These are phyloP conservation scores for Tinea trinotella DNA, from an alignment of 2,888 invertebrate genomes.

Conservation along the genomic window DNA sequence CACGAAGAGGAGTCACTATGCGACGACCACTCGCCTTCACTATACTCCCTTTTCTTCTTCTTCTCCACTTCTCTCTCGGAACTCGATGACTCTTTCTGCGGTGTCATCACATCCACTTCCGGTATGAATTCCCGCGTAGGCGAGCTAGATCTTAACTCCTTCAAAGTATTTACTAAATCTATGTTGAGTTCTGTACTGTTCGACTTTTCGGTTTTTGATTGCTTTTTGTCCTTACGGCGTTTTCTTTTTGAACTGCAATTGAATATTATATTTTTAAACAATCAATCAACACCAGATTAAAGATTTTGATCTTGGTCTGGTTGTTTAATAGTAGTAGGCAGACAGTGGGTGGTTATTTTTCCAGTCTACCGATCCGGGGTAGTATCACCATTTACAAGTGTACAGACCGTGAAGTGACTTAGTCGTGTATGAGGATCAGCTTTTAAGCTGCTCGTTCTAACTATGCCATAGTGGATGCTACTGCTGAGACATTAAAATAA, in stretches of 20 bases:
- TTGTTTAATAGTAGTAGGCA: too few species aligned
- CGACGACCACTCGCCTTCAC: constrained; percentile 65
- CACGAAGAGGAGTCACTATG: constrained; percentile 50
- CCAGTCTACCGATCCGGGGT: too few species aligned
- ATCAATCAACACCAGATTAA: too few species aligned
- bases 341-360: too few species aligned
- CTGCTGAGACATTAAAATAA: too few species aligned
- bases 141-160: constrained; percentile 46
- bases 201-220: constrained; percentile 22
- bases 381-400: too few species aligned
- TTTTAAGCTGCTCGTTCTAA: too few species aligned
- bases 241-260: constrained; percentile 48
- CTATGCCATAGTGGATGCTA: too few species aligned
- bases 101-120: constrained; percentile 22
- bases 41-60: constrained; percentile 38
- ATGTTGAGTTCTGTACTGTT: constrained; percentile 32
- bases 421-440: too few species aligned
- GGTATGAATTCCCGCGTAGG: constrained; percentile 46
- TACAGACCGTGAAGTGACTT: too few species aligned
- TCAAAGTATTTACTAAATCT: constrained; percentile 47
- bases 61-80: constrained; percentile 30
- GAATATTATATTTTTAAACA: too few species aligned
- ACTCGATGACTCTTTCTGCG: constrained; percentile 27
- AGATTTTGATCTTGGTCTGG: too few species aligned
- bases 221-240: constrained; percentile 52